phyloP scores from a whole-genome alignment of 2,888 invertebrate genomes.

The Ariolimax columbianus region DNA sequence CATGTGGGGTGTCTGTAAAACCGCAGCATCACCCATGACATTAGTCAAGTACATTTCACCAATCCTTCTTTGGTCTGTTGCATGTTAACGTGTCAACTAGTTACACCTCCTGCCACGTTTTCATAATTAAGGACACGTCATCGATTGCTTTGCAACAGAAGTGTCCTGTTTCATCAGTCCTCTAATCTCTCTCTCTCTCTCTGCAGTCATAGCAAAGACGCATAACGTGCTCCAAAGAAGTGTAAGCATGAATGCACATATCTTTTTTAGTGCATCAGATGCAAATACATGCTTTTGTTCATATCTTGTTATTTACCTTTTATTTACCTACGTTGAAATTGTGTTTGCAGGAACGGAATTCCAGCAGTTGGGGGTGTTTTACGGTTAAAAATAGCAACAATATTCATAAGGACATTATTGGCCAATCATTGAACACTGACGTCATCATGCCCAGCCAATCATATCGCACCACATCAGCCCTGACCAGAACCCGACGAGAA shows the following conservation, averaged over 20 bases:
- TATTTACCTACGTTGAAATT: neutral
- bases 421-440: slow-evolving; percentile 45
- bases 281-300: neutral
- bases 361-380: neutral
- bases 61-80: too few relatives aligned
- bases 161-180: slow-evolving; percentile 14
- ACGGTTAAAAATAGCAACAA: slow-evolving; percentile 27
- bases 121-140: slow-evolving; percentile 12
- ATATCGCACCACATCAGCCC: slow-evolving; percentile 49
- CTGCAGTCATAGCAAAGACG: neutral
- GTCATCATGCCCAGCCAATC: slow-evolving; percentile 49
- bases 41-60: too few relatives aligned
- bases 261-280: neutral
- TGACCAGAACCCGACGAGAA: slow-evolving; percentile 29
- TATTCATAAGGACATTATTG: neutral
- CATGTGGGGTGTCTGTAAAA: too few relatives aligned
- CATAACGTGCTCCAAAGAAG: neutral
- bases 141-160: slow-evolving; percentile 17
- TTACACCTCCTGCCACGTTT: neutral
- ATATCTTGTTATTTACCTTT: neutral
- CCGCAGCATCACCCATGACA: too few relatives aligned
- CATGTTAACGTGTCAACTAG: too few relatives aligned
- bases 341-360: too few relatives aligned
- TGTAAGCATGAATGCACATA: too few relatives aligned
- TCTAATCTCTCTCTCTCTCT: neutral